Conservation (phyloP, 2,113 vertebrate genomes). For the Siphamia tubifer region DNA sequence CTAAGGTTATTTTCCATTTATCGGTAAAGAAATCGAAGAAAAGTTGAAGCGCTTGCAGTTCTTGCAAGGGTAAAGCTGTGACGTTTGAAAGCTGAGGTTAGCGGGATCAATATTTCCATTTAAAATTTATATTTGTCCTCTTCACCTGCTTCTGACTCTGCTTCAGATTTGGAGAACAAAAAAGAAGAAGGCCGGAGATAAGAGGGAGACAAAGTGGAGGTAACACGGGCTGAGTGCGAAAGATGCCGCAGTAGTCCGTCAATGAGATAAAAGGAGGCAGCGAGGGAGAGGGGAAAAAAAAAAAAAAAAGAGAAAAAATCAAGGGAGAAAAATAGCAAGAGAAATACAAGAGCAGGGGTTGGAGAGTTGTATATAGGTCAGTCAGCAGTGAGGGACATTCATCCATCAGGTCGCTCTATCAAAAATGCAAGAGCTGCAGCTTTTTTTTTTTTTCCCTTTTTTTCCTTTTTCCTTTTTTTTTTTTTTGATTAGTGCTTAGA, state of each 20-base stretch:
- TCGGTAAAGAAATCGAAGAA: no score
- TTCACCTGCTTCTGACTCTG: background rate
- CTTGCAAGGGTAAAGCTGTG: background rate
- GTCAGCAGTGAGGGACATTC: slow-evolving; percentile 26
- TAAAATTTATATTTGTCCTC: background rate
- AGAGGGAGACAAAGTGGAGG: background rate
- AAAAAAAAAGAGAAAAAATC: background rate
- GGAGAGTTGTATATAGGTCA: slow-evolving; percentile 42
- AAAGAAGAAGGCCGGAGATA: background rate
- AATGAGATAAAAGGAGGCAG: slow-evolving; percentile 29
- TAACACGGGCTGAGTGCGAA: background rate
- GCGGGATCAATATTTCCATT: background rate
- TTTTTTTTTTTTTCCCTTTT: no score
- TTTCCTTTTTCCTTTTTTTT: no score
- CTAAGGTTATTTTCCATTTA: no score
- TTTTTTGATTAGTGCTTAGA: slow-evolving; percentile 19
- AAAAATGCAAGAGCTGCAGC: slow-evolving; percentile 31
- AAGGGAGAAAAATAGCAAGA: background rate
- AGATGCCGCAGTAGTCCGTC: background rate
- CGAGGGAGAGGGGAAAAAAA: no score
- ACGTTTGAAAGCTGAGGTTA: background rate
- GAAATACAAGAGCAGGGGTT: background rate
- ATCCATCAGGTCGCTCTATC: slow-evolving; percentile 30
- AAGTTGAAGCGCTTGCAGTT: background rate
- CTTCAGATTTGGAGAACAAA: background rate